phyloP scores from a whole-genome alignment of 1,140 invertebrate genomes.

The Sycophaga agraensis region DNA sequence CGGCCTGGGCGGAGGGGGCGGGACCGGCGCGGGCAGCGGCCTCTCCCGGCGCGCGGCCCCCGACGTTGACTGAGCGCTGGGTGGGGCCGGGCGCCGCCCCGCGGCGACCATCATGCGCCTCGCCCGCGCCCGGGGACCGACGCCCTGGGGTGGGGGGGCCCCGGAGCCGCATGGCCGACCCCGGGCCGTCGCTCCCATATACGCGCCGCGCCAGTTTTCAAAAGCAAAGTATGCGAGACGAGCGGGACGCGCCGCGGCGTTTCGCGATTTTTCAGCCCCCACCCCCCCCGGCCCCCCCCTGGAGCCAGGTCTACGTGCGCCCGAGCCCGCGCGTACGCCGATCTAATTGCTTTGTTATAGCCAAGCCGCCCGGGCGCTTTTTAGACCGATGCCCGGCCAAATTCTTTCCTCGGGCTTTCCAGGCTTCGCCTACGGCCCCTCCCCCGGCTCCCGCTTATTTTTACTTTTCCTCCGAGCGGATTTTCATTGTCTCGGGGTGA shows the following conservation, averaged over 20 bases:
- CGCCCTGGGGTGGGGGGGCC: constrained; percentile 22
- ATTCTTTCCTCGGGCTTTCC: no score
- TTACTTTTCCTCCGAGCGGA: no score
- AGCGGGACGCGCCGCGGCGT: background rate
- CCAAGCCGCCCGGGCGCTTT: background rate
- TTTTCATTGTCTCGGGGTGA: no score
- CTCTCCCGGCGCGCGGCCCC: constrained; percentile 29
- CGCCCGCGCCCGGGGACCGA: background rate
- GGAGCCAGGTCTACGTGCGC: background rate
- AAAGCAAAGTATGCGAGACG: constrained; percentile 27
- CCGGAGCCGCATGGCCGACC: constrained; percentile 49
- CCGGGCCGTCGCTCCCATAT: background rate
- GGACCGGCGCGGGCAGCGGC: constrained; percentile 47
- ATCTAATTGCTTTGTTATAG: constrained; percentile 28
- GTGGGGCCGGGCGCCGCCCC: background rate
- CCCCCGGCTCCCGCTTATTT: no score
- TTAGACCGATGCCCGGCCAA: no score
- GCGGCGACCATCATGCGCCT: constrained; percentile 13
- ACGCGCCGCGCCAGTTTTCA: constrained; percentile 44
- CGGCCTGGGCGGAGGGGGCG: constrained; percentile 54
- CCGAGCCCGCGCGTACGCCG: background rate
- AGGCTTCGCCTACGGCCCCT: no score
- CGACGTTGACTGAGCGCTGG: constrained; percentile 22
- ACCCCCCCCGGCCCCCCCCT: no score
- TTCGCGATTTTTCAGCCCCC: constrained; percentile 21